These are phyloP conservation scores for Gambusia yucatana DNA, from an alignment of 2,797 vertebrate genomes.

Conservation along the genomic window DNA sequence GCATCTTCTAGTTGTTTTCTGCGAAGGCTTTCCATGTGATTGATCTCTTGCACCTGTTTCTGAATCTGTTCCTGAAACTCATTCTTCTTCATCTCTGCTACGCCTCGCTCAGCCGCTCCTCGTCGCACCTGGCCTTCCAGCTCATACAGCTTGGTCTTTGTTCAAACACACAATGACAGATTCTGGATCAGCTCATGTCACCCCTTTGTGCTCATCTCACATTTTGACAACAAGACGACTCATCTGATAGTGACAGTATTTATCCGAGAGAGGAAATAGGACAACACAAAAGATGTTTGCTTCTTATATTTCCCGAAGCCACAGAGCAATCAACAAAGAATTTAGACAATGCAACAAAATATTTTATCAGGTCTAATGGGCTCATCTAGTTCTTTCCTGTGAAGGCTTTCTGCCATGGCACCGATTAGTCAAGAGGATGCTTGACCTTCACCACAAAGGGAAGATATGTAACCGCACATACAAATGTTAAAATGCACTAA, in stretches of 20 bases:
- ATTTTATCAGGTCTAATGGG: not conserved
- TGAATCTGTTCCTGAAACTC: conserved; percentile 88
- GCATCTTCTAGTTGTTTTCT: conserved; percentile 85
- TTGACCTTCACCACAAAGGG: not conserved
- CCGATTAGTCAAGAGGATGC: not conserved
- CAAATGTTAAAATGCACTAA: too few relatives aligned
- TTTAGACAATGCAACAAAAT: not conserved
- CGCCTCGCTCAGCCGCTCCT: conserved; percentile 82
- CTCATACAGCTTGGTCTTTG: conserved; percentile 87
- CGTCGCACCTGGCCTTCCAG: conserved; percentile 87
- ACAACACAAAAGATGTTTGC: not conserved
- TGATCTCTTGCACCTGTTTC: conserved; percentile 86
- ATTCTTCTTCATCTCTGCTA: conserved; percentile 86
- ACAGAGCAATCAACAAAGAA: not conserved
- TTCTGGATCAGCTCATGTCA: not conserved
- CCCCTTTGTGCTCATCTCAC: not conserved
- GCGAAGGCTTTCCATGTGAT: conserved; percentile 85
- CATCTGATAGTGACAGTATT: not conserved
- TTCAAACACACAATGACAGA: conserved; percentile 9
- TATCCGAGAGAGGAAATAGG: not conserved
- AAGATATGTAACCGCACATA: not conserved
- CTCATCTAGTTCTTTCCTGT: too few relatives aligned
- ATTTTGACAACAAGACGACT: not conserved
- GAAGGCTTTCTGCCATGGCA: too few relatives aligned
- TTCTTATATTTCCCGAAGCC: not conserved